These are phyloP conservation scores for Cyanoramphus novaezelandiae DNA, from an alignment of 2,113 vertebrate species.

Conservation along the genomic window DNA sequence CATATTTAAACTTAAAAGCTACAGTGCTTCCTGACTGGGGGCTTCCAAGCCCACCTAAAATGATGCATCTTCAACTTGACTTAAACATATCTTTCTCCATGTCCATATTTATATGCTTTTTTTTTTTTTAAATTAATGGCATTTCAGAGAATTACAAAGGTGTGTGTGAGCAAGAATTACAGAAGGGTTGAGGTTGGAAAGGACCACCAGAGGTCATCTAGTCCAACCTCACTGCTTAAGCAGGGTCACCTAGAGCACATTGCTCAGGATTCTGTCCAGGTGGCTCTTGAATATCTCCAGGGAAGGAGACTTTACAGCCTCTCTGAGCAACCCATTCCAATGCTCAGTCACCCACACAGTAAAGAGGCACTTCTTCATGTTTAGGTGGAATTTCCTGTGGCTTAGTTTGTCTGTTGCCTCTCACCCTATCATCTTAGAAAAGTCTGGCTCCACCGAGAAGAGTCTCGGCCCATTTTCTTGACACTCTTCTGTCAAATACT, in stretches of 20 bases:
- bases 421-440: background rate
- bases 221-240: too few relatives aligned
- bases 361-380: background rate
- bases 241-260: too few relatives aligned
- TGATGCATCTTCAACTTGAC: background rate
- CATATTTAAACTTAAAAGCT: background rate
- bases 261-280: too few relatives aligned
- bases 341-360: background rate
- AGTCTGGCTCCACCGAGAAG: background rate
- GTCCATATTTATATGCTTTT: fast-evolving
- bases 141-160: background rate
- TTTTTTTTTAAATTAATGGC: background rate
- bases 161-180: background rate
- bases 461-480: background rate
- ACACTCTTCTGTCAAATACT: background rate
- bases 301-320: too few relatives aligned
- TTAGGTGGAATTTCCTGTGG: background rate
- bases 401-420: background rate
- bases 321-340: too few relatives aligned
- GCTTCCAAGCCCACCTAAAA: background rate
- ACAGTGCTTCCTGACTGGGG: background rate
- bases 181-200: background rate
- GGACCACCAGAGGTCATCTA: too few relatives aligned
- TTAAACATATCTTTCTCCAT: background rate
- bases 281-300: too few relatives aligned